These are phyloP conservation scores for Ormyrus pomaceus DNA, from an alignment of 2,888 invertebrate genomes.

Conservation along the genomic window DNA sequence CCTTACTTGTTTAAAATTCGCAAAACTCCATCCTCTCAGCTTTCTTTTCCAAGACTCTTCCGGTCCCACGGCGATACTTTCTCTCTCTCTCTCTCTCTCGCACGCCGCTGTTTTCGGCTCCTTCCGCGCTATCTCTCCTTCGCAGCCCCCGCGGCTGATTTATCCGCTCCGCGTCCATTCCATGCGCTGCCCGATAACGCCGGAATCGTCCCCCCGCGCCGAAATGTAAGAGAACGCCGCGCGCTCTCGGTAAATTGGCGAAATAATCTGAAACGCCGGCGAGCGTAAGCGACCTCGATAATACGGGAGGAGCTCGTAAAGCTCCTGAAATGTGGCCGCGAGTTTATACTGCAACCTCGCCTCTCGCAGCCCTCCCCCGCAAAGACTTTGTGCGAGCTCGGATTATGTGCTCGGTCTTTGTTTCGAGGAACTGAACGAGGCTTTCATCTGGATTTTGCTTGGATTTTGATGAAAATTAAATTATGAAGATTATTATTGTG, in stretches of 20 bases:
- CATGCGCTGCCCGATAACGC: constrained; percentile 62
- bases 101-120: not conserved
- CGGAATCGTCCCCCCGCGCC: constrained; percentile 57
- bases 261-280: constrained; percentile 56
- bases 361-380: too few species aligned
- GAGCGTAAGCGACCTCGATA: constrained; percentile 55
- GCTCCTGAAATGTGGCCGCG: constrained; percentile 30
- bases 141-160: constrained; percentile 56
- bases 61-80: too few species aligned
- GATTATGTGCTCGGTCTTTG: too few species aligned
- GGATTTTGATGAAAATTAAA: too few species aligned
- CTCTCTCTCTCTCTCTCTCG: constrained; percentile 5
- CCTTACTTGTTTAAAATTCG: too few species aligned
- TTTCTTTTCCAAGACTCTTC: too few species aligned
- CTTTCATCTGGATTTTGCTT: too few species aligned
- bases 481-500: too few species aligned
- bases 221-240: constrained; percentile 3
- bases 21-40: too few species aligned
- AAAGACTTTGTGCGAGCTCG: too few species aligned
- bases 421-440: too few species aligned
- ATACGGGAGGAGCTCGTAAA: constrained; percentile 49
- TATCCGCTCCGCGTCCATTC: constrained; percentile 61
- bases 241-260: constrained; percentile 52
- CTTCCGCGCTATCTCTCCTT: not conserved
- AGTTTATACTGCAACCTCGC: not conserved